Conservation (phyloP, 2,113 vertebrate genomes). For the Oxyruncus cristatus region DNA sequence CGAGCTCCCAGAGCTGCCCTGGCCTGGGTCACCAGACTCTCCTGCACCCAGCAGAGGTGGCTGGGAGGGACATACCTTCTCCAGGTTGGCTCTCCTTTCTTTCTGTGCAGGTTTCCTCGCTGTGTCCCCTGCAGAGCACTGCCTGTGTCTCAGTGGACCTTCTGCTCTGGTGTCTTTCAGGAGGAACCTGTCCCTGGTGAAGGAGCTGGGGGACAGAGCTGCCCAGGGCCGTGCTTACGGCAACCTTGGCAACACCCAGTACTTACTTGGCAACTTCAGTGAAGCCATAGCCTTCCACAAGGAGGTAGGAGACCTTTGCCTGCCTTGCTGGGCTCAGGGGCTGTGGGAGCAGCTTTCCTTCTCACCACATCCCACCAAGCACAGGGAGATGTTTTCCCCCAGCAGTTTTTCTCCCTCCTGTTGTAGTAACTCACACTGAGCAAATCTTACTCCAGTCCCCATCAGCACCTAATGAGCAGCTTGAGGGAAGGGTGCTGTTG, state of each 20-base stretch:
- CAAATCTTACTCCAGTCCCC: neutral
- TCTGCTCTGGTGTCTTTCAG: constrained; percentile 65
- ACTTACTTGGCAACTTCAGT: constrained; percentile 90
- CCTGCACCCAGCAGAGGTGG: neutral
- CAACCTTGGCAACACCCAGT: constrained; percentile 97
- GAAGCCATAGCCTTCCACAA: constrained; percentile 93
- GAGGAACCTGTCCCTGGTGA: constrained; percentile 93
- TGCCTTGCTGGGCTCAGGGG: neutral
- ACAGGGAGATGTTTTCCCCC: neutral
- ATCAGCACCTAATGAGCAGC: neutral
- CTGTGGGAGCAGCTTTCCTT: neutral
- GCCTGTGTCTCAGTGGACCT: neutral
- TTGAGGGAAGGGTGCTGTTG: neutral
- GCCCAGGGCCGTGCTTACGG: constrained; percentile 93
- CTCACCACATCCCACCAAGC: neutral
- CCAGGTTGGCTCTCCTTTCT: neutral
- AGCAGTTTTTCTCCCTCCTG: neutral
- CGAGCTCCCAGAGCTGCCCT: neutral
- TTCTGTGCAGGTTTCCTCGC: fast-evolving
- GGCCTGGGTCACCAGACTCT: neutral
- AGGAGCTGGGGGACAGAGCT: constrained; percentile 91
- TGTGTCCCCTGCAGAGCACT: neutral
- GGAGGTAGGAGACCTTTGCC: constrained; percentile 78
- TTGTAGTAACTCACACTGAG: neutral
- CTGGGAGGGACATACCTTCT: neutral